Conservation (phyloP, 2,113 vertebrate species). For the Acrocephalus kingi region DNA sequence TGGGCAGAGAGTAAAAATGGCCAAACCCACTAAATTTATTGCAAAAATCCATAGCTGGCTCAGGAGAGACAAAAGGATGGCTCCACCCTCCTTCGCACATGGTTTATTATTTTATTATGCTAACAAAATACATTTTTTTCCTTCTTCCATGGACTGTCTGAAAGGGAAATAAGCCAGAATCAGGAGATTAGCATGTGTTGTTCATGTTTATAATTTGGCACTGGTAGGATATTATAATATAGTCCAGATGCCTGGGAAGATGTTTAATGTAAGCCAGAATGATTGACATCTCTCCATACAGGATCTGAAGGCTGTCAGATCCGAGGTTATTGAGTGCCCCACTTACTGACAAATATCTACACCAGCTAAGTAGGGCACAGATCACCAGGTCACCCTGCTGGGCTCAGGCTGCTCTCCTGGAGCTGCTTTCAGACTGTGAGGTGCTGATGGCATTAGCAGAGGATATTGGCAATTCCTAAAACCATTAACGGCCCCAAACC, state of each 20-base stretch:
- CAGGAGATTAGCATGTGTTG: constrained; percentile 17
- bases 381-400: neutral
- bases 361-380: constrained; percentile 45
- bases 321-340: constrained; percentile 57
- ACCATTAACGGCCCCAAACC: neutral
- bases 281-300: constrained; percentile 53
- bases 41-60: neutral
- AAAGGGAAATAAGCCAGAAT: constrained; percentile 30
- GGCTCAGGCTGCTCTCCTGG: neutral
- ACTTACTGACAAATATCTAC: constrained; percentile 39
- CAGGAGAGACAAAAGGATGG: rapidly evolving
- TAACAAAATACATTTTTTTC: neutral
- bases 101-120: neutral
- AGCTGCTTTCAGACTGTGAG: neutral
- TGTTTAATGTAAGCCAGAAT: constrained; percentile 52
- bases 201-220: neutral
- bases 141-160: neutral
- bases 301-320: constrained; percentile 55
- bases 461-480: neutral
- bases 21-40: neutral
- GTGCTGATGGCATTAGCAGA: neutral
- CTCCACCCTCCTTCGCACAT: neutral
- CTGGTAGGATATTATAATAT: neutral
- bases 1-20: neutral
- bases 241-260: constrained; percentile 37